Base-by-base conservation (phyloP, 2,888 invertebrate species). In the Andricus quercusramuli region DNA sequence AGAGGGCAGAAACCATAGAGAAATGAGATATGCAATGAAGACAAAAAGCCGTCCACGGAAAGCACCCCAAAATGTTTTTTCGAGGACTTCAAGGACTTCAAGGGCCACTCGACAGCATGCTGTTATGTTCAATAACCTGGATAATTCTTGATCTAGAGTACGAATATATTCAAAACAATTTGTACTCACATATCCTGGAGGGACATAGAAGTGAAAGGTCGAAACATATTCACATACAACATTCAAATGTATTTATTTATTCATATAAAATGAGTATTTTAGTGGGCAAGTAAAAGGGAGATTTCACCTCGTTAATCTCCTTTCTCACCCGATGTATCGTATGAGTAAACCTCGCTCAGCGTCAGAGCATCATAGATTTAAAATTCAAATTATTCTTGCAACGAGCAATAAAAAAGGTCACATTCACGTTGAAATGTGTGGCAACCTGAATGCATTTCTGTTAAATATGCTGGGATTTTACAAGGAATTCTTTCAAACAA, bases 251-350 rank as follows among this genome's bases (percentile, higher is more conserved):
- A 56, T 56, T 56, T 56, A 56, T 56, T 56, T 8, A n/a, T 56
- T 13, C 51, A 51, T 51, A n/a, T n/a, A 56, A 56, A 56, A 56
- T 56, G n/a, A n/a, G 20, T 56, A 56, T 56, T 56, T 56, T 8
- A n/a, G n/a, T 56, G 8, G 56, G 8, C 56, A 56, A n/a, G 0
- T 56, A n/a, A 56, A 51, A 56, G n/a, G n/a, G n/a, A 56, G n/a
- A 20, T n/a, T n/a, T 56, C 56, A n/a, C 56, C 56, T 56, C 56
- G 56, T 56, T 56, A 56, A 56, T n/a, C 56, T 56, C 56, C 56
- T 56, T 56, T 56, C n/a, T 56, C 56, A 56, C 56, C 9, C n/a
- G 9, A n/a, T n/a, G 9, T n/a, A 56, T 56, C 6, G n/a, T 56
- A 56, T n/a, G 4, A 8, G n/a, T 56, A n/a, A 56, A 56, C 56